A percentile compares a stretch with the other conserved stretches of the same genome.
These are phyloP conservation scores for Pheosia tremula DNA, from an alignment of 2,888 invertebrate genomes.

Conservation along the genomic window DNA sequence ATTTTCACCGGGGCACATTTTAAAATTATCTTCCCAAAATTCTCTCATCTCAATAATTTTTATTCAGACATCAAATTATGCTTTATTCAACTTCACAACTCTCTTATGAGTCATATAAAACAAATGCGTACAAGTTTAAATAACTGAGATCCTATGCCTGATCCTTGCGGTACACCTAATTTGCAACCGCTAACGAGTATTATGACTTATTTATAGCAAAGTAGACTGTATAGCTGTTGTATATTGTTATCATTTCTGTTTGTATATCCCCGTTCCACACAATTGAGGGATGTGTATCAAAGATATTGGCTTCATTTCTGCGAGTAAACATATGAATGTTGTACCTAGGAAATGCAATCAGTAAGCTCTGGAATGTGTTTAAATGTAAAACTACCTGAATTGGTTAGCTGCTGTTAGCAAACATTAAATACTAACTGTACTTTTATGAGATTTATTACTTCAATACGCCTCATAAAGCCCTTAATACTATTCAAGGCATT, in stretches of 20 bases:
- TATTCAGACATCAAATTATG: neutral
- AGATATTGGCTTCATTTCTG: conserved; percentile 18
- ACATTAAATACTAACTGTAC: no score
- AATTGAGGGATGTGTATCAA: conserved; percentile 24
- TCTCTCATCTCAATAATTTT: no score
- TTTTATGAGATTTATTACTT: no score
- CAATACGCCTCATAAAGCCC: no score
- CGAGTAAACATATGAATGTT: conserved; percentile 27
- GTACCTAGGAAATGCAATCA: conserved; percentile 35
- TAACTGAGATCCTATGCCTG: conserved; percentile 13
- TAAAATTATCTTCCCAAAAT: no score
- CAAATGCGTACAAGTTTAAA: conserved; percentile 8
- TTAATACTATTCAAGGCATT: no score
- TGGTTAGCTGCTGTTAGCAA: neutral
- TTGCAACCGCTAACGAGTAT: conserved; percentile 17
- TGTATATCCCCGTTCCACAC: conserved; percentile 14
- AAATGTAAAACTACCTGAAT: conserved; percentile 8
- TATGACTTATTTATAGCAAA: conserved; percentile 12
- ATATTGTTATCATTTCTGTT: conserved; percentile 11
- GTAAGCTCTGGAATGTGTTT: conserved; percentile 21
- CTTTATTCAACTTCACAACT: neutral
- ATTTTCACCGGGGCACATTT: no score
- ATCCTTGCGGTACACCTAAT: conserved; percentile 22
- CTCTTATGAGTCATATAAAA: neutral
- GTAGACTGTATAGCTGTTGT: neutral